phyloP scores from a whole-genome alignment of 2,113 vertebrate species.

The Pelmatolapia mariae region DNA sequence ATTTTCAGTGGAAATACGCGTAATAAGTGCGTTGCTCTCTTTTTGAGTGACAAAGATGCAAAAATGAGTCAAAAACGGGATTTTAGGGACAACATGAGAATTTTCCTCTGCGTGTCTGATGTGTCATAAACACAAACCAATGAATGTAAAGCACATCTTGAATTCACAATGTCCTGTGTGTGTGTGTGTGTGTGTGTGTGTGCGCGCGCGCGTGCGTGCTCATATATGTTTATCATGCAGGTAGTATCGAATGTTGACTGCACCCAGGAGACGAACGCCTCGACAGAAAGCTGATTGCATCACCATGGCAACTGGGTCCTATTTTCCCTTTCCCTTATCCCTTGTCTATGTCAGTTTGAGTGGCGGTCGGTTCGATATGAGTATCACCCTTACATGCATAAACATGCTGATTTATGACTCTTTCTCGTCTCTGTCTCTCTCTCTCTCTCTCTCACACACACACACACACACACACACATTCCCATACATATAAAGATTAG shows the following conservation, averaged over 20 bases:
- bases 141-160: not conserved
- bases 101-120: not conserved
- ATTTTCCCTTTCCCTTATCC: slow-evolving; percentile 28
- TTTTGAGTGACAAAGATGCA: not conserved
- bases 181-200: not conserved
- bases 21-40: not conserved
- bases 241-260: slow-evolving; percentile 16
- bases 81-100: not conserved
- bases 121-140: not conserved
- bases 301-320: slow-evolving; percentile 66
- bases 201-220: not conserved
- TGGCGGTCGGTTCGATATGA: slow-evolving; percentile 47
- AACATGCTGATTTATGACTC: not conserved
- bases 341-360: slow-evolving; percentile 27
- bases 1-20: not conserved
- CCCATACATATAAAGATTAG: not conserved
- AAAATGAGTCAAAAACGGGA: accelerated
- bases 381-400: not conserved
- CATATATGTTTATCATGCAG: slow-evolving; percentile 22
- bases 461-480: not conserved
- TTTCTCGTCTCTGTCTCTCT: not conserved
- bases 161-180: not conserved
- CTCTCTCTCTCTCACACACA: not conserved
- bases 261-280: slow-evolving; percentile 24
- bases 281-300: slow-evolving; percentile 60